Evolutionary conservation across 2,888 invertebrate species (phyloP), one percentile per base, ranked within the genome.

Genomic region (Escarpia spicata): DNA sequence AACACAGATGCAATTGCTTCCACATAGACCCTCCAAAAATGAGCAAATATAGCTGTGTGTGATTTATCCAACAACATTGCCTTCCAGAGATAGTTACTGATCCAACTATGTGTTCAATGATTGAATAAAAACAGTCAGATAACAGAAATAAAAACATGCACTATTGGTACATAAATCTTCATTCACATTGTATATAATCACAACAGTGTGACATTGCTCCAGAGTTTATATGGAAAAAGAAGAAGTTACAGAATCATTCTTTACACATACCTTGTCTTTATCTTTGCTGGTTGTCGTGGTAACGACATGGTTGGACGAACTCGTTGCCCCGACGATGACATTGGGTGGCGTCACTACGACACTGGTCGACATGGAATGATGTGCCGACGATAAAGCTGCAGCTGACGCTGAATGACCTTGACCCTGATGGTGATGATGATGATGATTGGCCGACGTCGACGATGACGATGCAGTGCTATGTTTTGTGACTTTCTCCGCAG

Each of bases 291-390:
- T 43, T 43, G 91, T 75, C 75, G 75, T 26, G 75, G 75, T 26
- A n/a, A 75, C 75, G 26, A 75, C 75, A 75, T 75, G 75, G n/a
- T 75, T 75, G 75, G 75, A 75, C 75, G 75, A 26, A 75, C n/a
- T 95, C 44, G 94, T 93, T n/a, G 95, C 95, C 10, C 95, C 95
- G 37, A 96, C 95, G 43, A 96, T 96, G 15, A 96, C 96, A 94
- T 96, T 96, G 43, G 97, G 96, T 43, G 94, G 91, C 75, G 95
- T 95, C 91, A 95, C 95, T 93, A 95, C 94, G 92, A 94, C 93
- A 92, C 94, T 94, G 45, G 97, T 95, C n/a, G 97, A 95, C 90
- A 96, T 92, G 97, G 75, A 75, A 75, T 75, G 75, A 75, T 75
- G 75, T 6, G 75, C 75, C 75, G 75, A 26, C n/a, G 97, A 95